Base-by-base conservation (phyloP, 1,140 invertebrate genomes). In the Trichonephila clavipes region DNA sequence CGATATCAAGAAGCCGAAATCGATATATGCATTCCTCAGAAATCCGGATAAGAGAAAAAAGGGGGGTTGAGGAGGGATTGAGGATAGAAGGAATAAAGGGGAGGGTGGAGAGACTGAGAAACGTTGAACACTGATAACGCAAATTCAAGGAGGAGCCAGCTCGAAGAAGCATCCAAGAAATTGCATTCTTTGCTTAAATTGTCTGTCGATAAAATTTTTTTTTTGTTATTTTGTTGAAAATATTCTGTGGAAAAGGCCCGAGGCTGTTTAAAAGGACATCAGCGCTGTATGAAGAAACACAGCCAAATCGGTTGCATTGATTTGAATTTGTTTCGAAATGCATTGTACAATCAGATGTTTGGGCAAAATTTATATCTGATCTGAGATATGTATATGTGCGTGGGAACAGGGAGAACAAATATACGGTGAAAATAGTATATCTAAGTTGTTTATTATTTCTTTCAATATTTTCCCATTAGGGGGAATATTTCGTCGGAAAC, bases 191-290 rank as follows among this genome's bases (percentile, higher is more conserved):
- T 90, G 69, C 72, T 81, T 82, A 82, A 81, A 82, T 61, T 82
- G 89, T 77, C 66, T 82, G 72, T 90, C 89, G 72, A 90, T 82
- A 82, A 40, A 85, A 59, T 82, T 1, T 40, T 40, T 82, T 81
- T 58, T 90, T 90, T 90, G 69, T 90, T 90, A 58, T 62, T 61
- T 90, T 82, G 44, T 82, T 81, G 69, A 19, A 61, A 89, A 88
- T 88, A 82, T 61, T 90, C 69, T 81, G 83, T 59, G 69, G 58
- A 69, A 90, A 61, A 62, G 58, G 40, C 51, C 64, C 40, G 64
- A 89, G 88, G 88, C 88, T 89, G 34, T 90, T 90, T 90, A 90
- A 90, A 90, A 90, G 72, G 18, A 82, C 89, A 90, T 90, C 44
- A 77, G 72, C 72, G 72, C 72, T 61, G 12, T 34, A 61, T 77